Base-by-base conservation (phyloP, 2,888 invertebrate species). In the Eulithis testata region DNA sequence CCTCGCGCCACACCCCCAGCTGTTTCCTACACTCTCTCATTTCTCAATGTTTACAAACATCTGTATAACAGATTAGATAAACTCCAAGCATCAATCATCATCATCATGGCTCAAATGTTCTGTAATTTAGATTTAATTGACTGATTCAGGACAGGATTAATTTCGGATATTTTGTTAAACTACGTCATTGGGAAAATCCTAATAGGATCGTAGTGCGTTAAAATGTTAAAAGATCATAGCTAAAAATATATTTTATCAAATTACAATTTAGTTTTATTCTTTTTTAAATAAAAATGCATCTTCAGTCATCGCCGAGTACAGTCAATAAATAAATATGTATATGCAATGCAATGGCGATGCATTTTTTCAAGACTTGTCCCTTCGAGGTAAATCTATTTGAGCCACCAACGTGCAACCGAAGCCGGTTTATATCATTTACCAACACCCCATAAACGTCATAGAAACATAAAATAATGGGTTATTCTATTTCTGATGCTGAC, bases 371-470 rank as follows among this genome's bases (percentile, higher is more conserved):
- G 31, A 27, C 14, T 49, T 53, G 50, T 53, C 40, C 57, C 27
- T 52, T 45, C 8, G 45, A 44, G 49, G 50, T 51, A 50, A 66
- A 68, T 60, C 69, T 64, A 62, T 73, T 72, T 75, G 75, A 76
- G 71, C 75, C 76, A 73, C 69, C 66, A 58, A 64, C 73, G 72
- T 65, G 66, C 71, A 69, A 55, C 77, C 65, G 45, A 71, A 73
- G 71, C 72, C 68, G 60, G 73, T 72, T 76, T 77, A 80, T 79
- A 79, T 79, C 82, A 82, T 75, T 76, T 73, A 73, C 75, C 76
- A 71, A 72, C 73, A 73, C 75, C 76, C 70, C 73, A 71, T 74
- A 77, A 84, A 86, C 86, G 86, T 82, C 86, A 86, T 86, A 86
- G 86, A 86, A 86, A 85, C 82, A 76, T 71, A 79, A 63, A 67